phyloP scores from a whole-genome alignment of 2,113 vertebrate genomes.

The Hirundichthys speculiger region DNA sequence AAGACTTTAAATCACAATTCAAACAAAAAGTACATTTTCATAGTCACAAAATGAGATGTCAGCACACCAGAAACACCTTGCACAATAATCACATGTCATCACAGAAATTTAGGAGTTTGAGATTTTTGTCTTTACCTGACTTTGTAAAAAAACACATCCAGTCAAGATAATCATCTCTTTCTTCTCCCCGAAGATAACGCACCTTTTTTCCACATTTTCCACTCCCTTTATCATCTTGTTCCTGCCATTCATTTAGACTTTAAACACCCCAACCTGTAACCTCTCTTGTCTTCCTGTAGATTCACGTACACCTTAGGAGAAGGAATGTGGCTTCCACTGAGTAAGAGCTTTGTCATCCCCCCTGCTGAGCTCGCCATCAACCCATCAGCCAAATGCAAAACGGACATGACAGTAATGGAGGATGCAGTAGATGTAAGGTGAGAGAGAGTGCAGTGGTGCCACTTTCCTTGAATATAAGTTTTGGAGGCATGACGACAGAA shows the following conservation, averaged over 20 bases:
- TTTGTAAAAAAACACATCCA: no score
- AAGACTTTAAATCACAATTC: no score
- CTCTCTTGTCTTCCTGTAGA: slow-evolving; percentile 72
- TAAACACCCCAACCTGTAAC: neutral
- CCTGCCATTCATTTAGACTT: neutral
- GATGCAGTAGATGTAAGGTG: slow-evolving; percentile 97
- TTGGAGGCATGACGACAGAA: neutral
- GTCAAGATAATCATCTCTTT: no score
- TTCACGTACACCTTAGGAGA: slow-evolving; percentile 98
- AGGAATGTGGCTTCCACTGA: slow-evolving; percentile 98
- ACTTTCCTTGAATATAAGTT: slow-evolving; percentile 5
- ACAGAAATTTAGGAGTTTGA: no score
- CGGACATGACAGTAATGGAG: slow-evolving; percentile 99
- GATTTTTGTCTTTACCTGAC: no score
- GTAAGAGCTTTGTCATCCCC: slow-evolving; percentile 98
- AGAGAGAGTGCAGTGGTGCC: slow-evolving; percentile 36
- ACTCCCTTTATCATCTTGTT: neutral
- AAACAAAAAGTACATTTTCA: no score
- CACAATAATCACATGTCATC: no score
- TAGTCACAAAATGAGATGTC: no score
- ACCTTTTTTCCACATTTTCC: no score
- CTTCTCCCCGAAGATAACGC: no score
- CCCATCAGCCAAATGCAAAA: slow-evolving; percentile 98
- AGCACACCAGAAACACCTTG: no score
- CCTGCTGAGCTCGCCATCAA: slow-evolving; percentile 97